Base-by-base conservation (phyloP, 2,888 invertebrate species). In the Cerceris ruficornis region DNA sequence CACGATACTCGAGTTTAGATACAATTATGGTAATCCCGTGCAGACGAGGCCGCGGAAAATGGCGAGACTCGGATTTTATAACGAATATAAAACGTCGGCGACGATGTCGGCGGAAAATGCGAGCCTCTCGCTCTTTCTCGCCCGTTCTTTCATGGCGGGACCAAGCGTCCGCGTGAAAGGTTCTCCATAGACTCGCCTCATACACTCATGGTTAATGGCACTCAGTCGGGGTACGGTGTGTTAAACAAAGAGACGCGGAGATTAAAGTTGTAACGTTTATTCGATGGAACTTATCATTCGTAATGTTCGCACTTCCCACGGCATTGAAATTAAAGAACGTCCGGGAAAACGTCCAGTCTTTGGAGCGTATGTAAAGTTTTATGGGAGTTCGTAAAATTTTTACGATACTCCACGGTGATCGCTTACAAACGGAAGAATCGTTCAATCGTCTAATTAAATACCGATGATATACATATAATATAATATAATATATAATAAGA, bases 171-270 rank as follows among this genome's bases (percentile, higher is more conserved):
- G 82, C 54, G 57, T 69, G 58, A 74, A 69, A 17, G 79, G 77
- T 43, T 89, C 88, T 69, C 70, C 82, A 0, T 82, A 78, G 13
- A 84, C 80, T 7, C 88, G 88, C 64, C 49, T 84, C 8, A 28
- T 28, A 60, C 88, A 6, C 81, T 88, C 7, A 86, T 88, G 88
- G 42, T 69, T 58, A 75, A 77, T 50, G 81, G 62, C 42, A 81
- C 79, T 42, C 88, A 89, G 81, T 84, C 87, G 80, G 64, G 71
- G 55, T 50, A 76, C 68, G 61, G 42, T 57, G 71, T 4, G 39
- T 62, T 72, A 65, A 68, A 78, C 71, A 71, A 50, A 49, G 17
- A 39, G 50, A 43, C 15, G 14, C 2, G 15, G 17, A 13, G 46
- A 9, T 28, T 9, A 17, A 28, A 42, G 60, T 61, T 14, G 43